Conservation (phyloP, 2,888 invertebrate species). For the Rhagium mordax region DNA sequence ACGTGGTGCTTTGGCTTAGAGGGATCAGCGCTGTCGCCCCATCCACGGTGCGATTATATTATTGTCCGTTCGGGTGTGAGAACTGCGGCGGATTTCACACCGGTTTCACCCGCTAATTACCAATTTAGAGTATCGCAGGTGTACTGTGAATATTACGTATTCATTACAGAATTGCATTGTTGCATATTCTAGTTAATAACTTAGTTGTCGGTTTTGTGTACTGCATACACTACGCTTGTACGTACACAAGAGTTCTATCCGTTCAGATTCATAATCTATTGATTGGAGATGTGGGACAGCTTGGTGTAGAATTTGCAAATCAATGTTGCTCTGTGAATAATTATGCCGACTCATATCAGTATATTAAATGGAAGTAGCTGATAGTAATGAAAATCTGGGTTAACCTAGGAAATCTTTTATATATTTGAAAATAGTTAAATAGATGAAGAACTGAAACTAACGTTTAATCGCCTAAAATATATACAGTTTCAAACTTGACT, state of each 20-base stretch:
- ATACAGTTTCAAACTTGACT: no score
- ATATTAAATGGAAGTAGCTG: not conserved
- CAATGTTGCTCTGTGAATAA: not conserved
- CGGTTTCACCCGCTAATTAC: constrained; percentile 70
- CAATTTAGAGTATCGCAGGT: constrained; percentile 69
- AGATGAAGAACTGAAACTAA: no score
- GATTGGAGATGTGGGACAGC: not conserved
- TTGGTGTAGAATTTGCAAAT: not conserved
- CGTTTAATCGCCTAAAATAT: no score
- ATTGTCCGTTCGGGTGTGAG: constrained; percentile 68
- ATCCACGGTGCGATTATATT: constrained; percentile 63
- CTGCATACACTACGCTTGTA: constrained; percentile 18
- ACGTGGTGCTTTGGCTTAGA: constrained; percentile 4
- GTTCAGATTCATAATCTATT: constrained; percentile 1
- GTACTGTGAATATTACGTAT: constrained; percentile 64
- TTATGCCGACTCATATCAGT: not conserved
- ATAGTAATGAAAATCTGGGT: no score
- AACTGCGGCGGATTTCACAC: constrained; percentile 70
- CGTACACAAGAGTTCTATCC: constrained; percentile 20
- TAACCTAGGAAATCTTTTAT: no score
- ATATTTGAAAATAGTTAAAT: no score
- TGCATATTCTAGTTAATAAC: constrained; percentile 65
- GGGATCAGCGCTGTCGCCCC: constrained; percentile 19
- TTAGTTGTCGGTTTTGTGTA: constrained; percentile 60
- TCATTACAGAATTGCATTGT: constrained; percentile 67